Evolutionary conservation across 1,140 invertebrate species (phyloP).

Genomic region (Pomacea maculata): DNA sequence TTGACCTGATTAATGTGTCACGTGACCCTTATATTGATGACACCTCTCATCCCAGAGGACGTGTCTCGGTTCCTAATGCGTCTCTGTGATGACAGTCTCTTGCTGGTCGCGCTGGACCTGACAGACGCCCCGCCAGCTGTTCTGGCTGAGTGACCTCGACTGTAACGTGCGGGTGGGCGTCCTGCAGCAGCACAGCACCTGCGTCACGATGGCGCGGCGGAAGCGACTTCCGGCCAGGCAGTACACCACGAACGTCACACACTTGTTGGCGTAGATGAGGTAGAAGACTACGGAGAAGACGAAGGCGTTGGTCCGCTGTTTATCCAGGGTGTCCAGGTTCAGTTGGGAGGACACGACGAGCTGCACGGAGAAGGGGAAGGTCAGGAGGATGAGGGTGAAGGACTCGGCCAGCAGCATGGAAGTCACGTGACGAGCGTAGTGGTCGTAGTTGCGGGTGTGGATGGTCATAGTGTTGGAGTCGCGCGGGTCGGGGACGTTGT

Average conservation of each 20-base stretch:
- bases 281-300: slow-evolving; percentile 51
- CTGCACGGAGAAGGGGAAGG: slow-evolving; percentile 49
- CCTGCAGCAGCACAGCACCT: slow-evolving; percentile 16
- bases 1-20: no score
- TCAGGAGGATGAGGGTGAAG: slow-evolving; percentile 39
- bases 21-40: no score
- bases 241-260: slow-evolving; percentile 50
- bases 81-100: not conserved
- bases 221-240: slow-evolving; percentile 45
- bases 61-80: not conserved
- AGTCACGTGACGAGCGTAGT: slow-evolving; percentile 26
- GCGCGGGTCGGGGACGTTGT: not conserved
- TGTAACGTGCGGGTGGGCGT: not conserved
- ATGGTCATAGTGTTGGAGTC: not conserved
- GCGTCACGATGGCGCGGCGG: slow-evolving; percentile 32
- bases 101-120: not conserved
- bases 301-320: slow-evolving; percentile 31
- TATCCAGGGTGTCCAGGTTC: slow-evolving; percentile 31
- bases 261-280: slow-evolving; percentile 51
- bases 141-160: not conserved
- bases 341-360: slow-evolving; percentile 34
- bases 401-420: slow-evolving; percentile 53
- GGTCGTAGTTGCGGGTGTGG: not conserved
- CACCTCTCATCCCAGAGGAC: no score
- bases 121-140: not conserved